Evolutionary conservation across 1,140 invertebrate species (phyloP), one percentile per base, ranked within the genome.

Genomic region (Drusus annulatus): DNA sequence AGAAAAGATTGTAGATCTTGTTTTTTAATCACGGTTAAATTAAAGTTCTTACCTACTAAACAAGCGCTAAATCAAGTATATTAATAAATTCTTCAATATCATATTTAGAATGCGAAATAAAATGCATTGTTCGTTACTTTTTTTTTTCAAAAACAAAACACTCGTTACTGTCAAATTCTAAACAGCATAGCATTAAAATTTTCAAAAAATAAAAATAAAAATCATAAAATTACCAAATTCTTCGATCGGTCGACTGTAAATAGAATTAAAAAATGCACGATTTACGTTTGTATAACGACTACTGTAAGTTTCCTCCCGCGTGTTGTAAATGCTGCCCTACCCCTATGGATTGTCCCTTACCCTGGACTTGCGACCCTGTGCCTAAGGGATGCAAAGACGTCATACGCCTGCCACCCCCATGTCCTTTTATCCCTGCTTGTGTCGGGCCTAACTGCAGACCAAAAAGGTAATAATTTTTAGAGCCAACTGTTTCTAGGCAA

Each of bases 371-470:
- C 28, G 17, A 17, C 3, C 50, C 50, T 10, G 13, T 28, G 0
- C 69, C 69, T 15, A 56, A 74, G 17, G 51, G 25, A 15, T 74
- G 69, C 23, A 74, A 74, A 51, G 25, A 54, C 2, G 15, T 50
- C 1, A 28, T 74, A 8, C 25, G 13, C 1, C 25, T 74, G 4
- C 69, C 69, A 2, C 69, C 69, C n/a, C 69, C 69, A 15, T 74
- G 69, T n/a, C 69, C 69, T 2, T 74, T 54, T 23, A 74, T 74
- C 21, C 69, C 69, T 16, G 6, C 17, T 10, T 74, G 69, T 17
- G 28, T n/a, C 1, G 15, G 13, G 0, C 52, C 69, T 5, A 74
- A 74, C 21, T 74, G 69, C 69, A 54, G 21, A n/a, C 69, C 69
- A 21, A 56, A 21, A 7, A 45, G 36, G 36, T 45, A 45, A 45